phyloP scores from a whole-genome alignment of 2,113 vertebrate species.

The Oreochromis niloticus region DNA sequence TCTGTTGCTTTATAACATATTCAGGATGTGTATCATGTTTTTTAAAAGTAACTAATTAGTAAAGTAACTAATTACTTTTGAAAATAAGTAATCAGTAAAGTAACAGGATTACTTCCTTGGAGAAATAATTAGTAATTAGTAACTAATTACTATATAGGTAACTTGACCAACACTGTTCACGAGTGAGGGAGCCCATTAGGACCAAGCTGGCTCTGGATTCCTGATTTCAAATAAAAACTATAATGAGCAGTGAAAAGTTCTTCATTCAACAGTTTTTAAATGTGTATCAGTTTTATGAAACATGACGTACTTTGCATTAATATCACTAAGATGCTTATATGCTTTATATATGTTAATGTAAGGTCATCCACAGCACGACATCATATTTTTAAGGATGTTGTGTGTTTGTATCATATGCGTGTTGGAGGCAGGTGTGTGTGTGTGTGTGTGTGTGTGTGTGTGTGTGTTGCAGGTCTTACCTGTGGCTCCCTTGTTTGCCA shows the following conservation, averaged over 20 bases:
- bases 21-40: background rate
- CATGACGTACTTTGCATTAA: background rate
- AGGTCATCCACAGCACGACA: background rate
- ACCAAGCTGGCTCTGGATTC: background rate
- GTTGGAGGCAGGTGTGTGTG: too few species aligned
- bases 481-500: constrained; percentile 79
- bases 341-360: background rate
- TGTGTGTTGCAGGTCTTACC: constrained; percentile 79
- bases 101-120: background rate
- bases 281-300: background rate
- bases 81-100: background rate
- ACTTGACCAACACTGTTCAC: background rate
- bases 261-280: background rate
- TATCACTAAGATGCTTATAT: background rate
- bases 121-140: background rate
- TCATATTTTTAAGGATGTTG: background rate
- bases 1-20: background rate
- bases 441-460: background rate
- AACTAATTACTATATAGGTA: background rate
- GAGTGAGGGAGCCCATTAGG: background rate
- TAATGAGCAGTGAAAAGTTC: background rate
- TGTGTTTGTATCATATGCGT: too few species aligned
- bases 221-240: background rate
- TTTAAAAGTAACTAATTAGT: background rate
- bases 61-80: background rate